phyloP scores from a whole-genome alignment of 1,140 invertebrate species.

The Chrysopa pallens region DNA sequence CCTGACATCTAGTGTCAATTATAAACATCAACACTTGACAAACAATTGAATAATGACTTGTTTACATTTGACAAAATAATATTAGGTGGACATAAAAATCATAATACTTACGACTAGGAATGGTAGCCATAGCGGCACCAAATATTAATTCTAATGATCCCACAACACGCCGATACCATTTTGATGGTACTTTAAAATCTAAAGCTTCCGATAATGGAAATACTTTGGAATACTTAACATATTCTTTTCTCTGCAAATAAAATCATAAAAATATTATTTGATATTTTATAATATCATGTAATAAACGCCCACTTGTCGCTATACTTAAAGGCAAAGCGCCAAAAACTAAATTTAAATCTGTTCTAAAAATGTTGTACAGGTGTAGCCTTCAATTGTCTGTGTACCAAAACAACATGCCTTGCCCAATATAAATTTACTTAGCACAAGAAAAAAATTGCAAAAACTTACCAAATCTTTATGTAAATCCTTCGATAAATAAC shows the following conservation, averaged over 20 bases:
- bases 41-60: background rate
- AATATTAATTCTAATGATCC: conserved; percentile 80
- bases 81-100: no score
- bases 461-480: conserved; percentile 88
- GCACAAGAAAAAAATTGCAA: conserved; percentile 6
- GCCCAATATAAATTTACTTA: conserved; percentile 6
- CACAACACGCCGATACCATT: conserved; percentile 79
- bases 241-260: conserved; percentile 77
- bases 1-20: background rate
- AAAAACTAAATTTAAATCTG: conserved; percentile 29
- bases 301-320: conserved; percentile 4
- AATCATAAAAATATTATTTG: background rate
- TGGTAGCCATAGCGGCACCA: conserved; percentile 68
- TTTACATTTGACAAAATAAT: no score
- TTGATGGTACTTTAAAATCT: conserved; percentile 76
- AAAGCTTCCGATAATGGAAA: conserved; percentile 72
- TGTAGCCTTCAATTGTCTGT: background rate
- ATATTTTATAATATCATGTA: background rate
- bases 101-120: conserved; percentile 64
- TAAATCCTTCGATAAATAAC: conserved; percentile 80
- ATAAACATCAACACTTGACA: conserved; percentile 2
- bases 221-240: conserved; percentile 91
- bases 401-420: conserved; percentile 5
- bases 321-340: conserved; percentile 29
- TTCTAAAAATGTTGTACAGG: conserved; percentile 1